Evolutionary conservation across 2,888 invertebrate genomes (phyloP), one percentile per base, ranked within the genome.

Genomic region (Portevinia maculata): DNA sequence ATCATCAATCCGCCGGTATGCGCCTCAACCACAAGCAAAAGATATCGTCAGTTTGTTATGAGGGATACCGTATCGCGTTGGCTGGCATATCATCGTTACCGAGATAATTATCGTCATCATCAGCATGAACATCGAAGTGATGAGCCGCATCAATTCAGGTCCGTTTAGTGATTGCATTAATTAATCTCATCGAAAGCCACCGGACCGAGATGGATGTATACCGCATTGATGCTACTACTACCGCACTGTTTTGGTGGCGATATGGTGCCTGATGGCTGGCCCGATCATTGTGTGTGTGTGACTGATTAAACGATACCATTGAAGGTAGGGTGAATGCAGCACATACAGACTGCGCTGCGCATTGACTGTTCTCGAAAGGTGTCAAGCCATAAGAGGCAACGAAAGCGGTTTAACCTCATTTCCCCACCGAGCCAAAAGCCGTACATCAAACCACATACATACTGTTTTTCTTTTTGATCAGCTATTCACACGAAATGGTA

Each of bases 101-200:
- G 41, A 44, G 62, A 62, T 74, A 57, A 79, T 74, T 59, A 73
- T 70, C 44, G 48, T 55, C 62, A 69, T 73, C 21, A 64, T 52
- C 71, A 28, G 21, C 62, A 46, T 21, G 60, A 37, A n/a, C 57
- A 48, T 57, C 55, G 60, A 60, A 67, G 67, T 73, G 78, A 83
- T 78, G 71, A 67, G 83, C 55, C 67, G 71, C 83, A 83, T 78
- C 71, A 71, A 78, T 78, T 83, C 71, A 50, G 55, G 71, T 71
- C 60, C 73, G 67, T 69, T 83, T 78, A 55, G 78, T 52, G 76
- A 83, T 73, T 83, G 78, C 52, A 57, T 83, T 83, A 78, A 83
- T 83, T 83, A 83, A 78, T 83, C 83, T 73, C 53, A 67, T 55
- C 67, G 71, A 65, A 71, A 11, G 67, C 53, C 59, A 52, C 32